phyloP scores from a whole-genome alignment of 2,888 invertebrate genomes.

The Tridacna crocea region DNA sequence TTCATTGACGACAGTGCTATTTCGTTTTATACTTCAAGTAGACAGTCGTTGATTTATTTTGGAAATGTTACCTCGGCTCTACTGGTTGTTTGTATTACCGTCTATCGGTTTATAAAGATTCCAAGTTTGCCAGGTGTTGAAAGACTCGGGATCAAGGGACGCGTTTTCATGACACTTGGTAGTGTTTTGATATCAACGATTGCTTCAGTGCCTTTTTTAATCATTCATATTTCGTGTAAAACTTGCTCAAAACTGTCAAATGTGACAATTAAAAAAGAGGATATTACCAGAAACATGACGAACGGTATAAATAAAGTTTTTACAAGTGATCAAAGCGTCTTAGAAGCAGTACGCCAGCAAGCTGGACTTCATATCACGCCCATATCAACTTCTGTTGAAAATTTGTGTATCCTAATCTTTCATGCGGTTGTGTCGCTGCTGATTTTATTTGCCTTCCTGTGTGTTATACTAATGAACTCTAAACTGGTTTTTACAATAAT shows the following conservation, averaged over 20 bases:
- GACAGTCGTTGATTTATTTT: slow-evolving; percentile 5
- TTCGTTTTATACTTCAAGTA: neutral
- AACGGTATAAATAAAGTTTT: no score
- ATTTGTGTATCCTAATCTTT: neutral
- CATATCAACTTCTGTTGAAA: no score
- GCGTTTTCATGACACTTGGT: neutral
- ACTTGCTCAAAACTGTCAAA: neutral
- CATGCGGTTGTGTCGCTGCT: neutral
- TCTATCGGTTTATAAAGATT: slow-evolving; percentile 30
- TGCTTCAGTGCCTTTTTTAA: neutral
- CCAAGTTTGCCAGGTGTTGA: neutral
- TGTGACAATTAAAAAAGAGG: no score
- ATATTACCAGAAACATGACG: no score
- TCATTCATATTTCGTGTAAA: neutral
- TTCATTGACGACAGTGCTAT: neutral
- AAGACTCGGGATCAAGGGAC: neutral
- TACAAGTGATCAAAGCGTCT: no score
- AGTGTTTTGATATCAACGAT: neutral
- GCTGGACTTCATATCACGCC: no score
- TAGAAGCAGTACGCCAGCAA: no score
- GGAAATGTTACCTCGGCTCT: slow-evolving; percentile 18
- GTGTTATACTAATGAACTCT: neutral
- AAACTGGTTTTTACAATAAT: neutral
- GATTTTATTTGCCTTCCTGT: neutral
- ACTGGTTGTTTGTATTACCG: slow-evolving; percentile 27